Conservation (phyloP, 2,888 invertebrate genomes). For the Meta bourneti region DNA sequence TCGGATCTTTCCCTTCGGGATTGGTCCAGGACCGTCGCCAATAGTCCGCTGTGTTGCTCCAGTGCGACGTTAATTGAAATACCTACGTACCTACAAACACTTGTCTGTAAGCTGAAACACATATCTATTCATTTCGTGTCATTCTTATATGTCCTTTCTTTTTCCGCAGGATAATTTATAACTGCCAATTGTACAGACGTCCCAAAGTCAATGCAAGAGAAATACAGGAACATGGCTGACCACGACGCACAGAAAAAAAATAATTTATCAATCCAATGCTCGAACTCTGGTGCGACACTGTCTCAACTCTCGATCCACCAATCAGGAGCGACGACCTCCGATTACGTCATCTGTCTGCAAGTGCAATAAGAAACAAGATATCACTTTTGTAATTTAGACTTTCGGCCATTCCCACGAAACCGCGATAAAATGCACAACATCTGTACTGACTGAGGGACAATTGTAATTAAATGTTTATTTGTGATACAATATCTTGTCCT, state of each 20-base stretch:
- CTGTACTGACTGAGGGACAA: slow-evolving; percentile 47
- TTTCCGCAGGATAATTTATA: slow-evolving; percentile 63
- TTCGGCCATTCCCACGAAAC: slow-evolving; percentile 5
- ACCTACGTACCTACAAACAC: too few species aligned
- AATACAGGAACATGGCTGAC: neutral
- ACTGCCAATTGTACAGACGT: slow-evolving; percentile 72
- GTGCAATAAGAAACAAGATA: slow-evolving; percentile 34
- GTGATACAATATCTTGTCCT: slow-evolving; percentile 2
- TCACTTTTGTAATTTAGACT: slow-evolving; percentile 10
- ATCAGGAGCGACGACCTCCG: neutral
- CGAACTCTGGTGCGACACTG: neutral
- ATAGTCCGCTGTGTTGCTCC: too few species aligned
- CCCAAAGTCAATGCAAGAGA: slow-evolving; percentile 47
- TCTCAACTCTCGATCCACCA: neutral
- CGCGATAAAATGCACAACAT: slow-evolving; percentile 12
- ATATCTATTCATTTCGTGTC: neutral
- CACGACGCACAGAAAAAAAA: slow-evolving; percentile 8
- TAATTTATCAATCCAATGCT: neutral
- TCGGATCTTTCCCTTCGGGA: too few species aligned
- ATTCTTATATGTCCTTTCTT: neutral
- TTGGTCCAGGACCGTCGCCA: too few species aligned
- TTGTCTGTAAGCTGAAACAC: neutral
- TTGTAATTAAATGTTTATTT: slow-evolving; percentile 68
- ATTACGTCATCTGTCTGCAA: neutral
- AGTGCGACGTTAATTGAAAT: too few species aligned